A percentile compares a stretch with the other conserved stretches of the same genome.
Conservation (phyloP, 2,113 vertebrate genomes). For the Hypanus sabinus region DNA sequence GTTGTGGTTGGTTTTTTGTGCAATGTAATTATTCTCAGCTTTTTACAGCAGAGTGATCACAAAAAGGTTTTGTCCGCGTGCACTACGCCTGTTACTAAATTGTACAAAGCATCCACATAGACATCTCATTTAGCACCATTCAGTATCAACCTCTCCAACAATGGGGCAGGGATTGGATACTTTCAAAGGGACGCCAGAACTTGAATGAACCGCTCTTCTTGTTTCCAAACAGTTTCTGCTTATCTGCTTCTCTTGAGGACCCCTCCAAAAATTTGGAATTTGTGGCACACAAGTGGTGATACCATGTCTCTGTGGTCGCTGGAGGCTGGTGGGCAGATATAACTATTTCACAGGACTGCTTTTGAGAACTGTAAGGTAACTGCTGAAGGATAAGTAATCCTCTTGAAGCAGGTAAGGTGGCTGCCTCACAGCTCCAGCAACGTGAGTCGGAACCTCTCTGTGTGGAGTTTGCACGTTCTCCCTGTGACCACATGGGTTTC, state of each 20-base stretch:
- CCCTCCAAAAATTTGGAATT: not conserved
- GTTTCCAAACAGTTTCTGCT: not conserved
- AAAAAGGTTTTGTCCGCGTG: not conserved
- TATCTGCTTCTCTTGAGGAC: not conserved
- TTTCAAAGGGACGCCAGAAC: not conserved
- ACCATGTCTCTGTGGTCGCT: not conserved
- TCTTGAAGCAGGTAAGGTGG: too few species aligned
- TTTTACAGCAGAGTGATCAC: not conserved
- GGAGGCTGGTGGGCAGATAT: not conserved
- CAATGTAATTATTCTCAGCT: not conserved
- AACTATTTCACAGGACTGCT: not conserved
- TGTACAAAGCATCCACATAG: not conserved
- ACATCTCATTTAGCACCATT: conserved; percentile 25
- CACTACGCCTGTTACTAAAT: not conserved
- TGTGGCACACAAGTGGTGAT: not conserved
- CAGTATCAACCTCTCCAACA: not conserved
- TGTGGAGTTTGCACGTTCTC: too few species aligned
- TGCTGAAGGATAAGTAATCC: not conserved
- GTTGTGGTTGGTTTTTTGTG: conserved; percentile 7
- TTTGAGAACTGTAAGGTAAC: not conserved
- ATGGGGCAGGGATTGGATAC: not conserved
- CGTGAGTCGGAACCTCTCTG: too few species aligned
- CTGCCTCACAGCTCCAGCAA: too few species aligned
- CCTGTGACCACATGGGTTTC: too few species aligned
- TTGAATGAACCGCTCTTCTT: not conserved